Percentiles rank a stretch among this genome's conserved stretches.
phyloP scores from a whole-genome alignment of 2,888 invertebrate genomes.

The Lepidonotus clava region DNA sequence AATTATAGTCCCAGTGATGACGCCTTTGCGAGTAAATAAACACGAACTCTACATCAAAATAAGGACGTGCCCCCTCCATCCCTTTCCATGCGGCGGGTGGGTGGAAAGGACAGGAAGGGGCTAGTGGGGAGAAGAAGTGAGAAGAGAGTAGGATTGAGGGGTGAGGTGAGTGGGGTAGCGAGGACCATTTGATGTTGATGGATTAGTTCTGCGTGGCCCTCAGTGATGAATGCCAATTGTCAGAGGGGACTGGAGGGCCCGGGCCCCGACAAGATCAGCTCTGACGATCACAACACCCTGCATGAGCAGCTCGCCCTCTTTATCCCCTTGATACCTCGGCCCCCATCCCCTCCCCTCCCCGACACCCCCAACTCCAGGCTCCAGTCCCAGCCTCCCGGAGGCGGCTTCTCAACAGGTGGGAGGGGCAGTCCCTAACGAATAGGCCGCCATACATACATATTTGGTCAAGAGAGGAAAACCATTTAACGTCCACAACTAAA shows the following conservation, averaged over 20 bases:
- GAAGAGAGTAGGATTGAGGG: neutral
- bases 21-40: too few relatives aligned
- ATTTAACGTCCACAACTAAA: too few relatives aligned
- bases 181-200: neutral
- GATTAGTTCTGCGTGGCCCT: neutral
- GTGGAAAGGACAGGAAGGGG: neutral
- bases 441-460: too few relatives aligned
- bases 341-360: neutral
- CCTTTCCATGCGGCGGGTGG: too few relatives aligned
- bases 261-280: neutral
- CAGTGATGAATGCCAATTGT: constrained; percentile 19
- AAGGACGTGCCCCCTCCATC: too few relatives aligned
- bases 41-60: too few relatives aligned
- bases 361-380: neutral
- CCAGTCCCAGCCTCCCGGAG: neutral
- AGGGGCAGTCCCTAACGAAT: too few relatives aligned
- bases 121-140: neutral
- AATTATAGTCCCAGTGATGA: too few relatives aligned
- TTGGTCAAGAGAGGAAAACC: too few relatives aligned
- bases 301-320: neutral
- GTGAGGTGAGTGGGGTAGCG: neutral
- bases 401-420: too few relatives aligned
- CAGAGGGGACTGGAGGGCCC: neutral
- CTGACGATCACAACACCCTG: neutral
- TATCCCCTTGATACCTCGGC: neutral